Percentiles rank a stretch among this genome's conserved stretches.
Evolutionary conservation across 2,888 invertebrate genomes (phyloP).

Genomic region (Pheosia tremula): DNA sequence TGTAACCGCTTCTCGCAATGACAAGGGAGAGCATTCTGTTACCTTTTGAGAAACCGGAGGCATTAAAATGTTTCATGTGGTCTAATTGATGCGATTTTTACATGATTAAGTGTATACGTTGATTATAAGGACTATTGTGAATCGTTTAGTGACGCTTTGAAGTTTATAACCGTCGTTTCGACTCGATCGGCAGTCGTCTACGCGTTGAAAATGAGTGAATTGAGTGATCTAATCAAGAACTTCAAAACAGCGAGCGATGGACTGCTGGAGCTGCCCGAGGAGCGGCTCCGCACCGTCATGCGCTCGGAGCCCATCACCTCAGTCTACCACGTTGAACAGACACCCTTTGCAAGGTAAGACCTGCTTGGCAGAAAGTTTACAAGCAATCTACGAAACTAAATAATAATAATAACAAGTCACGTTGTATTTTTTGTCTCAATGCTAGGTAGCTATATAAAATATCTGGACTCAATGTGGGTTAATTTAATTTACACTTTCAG

Average conservation of each 20-base stretch:
- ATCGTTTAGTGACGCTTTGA: conserved; percentile 76
- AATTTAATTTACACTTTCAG: too few relatives aligned
- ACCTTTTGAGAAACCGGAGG: conserved; percentile 82
- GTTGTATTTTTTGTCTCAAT: background rate
- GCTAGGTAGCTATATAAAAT: too few relatives aligned
- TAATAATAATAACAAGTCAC: background rate
- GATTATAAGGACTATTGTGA: conserved; percentile 79
- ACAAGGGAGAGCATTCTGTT: conserved; percentile 82
- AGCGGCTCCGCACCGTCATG: conserved; percentile 87
- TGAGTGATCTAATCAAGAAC: conserved; percentile 82
- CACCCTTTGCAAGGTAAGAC: conserved; percentile 93
- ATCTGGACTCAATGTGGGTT: too few relatives aligned
- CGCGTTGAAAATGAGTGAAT: conserved; percentile 83
- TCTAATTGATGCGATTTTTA: conserved; percentile 74
- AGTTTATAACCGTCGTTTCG: conserved; percentile 64
- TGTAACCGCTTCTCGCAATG: conserved; percentile 83
- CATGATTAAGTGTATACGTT: conserved; percentile 80
- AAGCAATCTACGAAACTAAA: background rate
- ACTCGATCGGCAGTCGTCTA: conserved; percentile 76
- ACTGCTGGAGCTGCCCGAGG: conserved; percentile 88
- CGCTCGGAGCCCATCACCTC: conserved; percentile 90
- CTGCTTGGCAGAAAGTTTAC: conserved; percentile 20
- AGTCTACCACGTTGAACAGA: conserved; percentile 92
- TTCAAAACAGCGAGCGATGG: conserved; percentile 87
- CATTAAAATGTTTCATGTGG: conserved; percentile 83